Evolutionary conservation across 1,140 invertebrate genomes (phyloP), one percentile per base, ranked within the genome.

Genomic region (Diachasma alloeum): DNA sequence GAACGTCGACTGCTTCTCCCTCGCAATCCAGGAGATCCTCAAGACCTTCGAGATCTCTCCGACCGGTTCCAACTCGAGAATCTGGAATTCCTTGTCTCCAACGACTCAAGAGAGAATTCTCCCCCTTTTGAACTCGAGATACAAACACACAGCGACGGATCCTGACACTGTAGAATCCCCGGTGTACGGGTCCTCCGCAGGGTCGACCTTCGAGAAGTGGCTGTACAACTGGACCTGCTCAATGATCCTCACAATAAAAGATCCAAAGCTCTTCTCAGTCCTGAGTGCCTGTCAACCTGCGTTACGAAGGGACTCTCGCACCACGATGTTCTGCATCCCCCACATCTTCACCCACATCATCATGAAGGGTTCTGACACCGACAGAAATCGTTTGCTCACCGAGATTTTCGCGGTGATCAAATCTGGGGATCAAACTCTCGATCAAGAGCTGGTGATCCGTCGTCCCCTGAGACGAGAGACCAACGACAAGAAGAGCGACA

Each of bases 21-120:
- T 95, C 72, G 95, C 94, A 13, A 95, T 96, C 79, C 91, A 91
- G 87, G 94, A 95, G 85, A 94, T 94, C 78, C 84, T 96, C 63
- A 94, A 92, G 82, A 89, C 91, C 0, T 94, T 93, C 73, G 91
- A 92, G 13, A 94, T 96, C 72, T 92, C 91, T 15, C 93, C 93
- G 3, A 87, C 90, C 71, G 91, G 91, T 2, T 91, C 91, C 78
- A 93, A 93, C 78, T 76, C 80, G 0, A 84, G 90, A 44, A 83
- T 94, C 0, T 95, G 94, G 94, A 84, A 92, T n/a, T 91, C 89
- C 73, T 91, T 95, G 75, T 90, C 94, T 0, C 83, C 91, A 56
- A 89, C 92, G 46, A 93, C 93, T 86, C 92, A 93, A 83, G 93
- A 94, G 81, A 91, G 95, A 8, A 94, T 95, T 90, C 87, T 88